phyloP scores from a whole-genome alignment of 2,113 vertebrate genomes.

The Heloderma charlesbogerti region DNA sequence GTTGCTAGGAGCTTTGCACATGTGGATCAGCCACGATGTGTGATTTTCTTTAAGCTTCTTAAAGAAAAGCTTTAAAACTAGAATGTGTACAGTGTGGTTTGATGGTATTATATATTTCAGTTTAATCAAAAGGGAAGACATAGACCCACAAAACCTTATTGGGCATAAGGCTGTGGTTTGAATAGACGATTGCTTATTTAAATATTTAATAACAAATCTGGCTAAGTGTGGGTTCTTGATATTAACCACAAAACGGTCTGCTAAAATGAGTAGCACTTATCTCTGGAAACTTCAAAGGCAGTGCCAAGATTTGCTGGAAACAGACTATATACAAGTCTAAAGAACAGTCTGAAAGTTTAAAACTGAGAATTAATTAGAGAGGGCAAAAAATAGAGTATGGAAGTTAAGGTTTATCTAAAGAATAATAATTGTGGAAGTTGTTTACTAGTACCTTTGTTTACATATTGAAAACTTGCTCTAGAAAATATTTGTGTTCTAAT shows the following conservation, averaged over 20 bases:
- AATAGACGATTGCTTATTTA: conserved; percentile 28
- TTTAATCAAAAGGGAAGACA: not conserved
- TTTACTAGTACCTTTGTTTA: not conserved
- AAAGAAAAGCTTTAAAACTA: not conserved
- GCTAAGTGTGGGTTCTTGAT: conserved; percentile 29
- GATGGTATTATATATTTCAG: conserved; percentile 13
- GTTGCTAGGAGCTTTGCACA: not conserved
- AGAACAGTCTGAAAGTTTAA: conserved; percentile 41
- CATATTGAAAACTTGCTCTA: conserved; percentile 34
- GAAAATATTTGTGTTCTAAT: conserved; percentile 52
- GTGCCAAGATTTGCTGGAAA: conserved; percentile 17
- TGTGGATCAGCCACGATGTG: not conserved
- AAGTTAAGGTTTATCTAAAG: conserved; percentile 33
- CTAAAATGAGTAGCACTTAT: conserved; percentile 48
- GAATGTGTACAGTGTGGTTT: not conserved
- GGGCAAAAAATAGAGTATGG: not conserved
- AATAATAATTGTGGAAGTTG: conserved; percentile 20
- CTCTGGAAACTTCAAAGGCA: conserved; percentile 29
- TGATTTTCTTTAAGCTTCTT: not conserved
- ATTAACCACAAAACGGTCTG: conserved; percentile 12
- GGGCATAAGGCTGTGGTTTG: conserved; percentile 32
- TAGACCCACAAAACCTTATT: conserved; percentile 21
- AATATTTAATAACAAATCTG: conserved; percentile 46
- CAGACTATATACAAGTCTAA: not conserved
- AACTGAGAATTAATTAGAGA: conserved; percentile 43